Evolutionary conservation across 2,797 vertebrate species (phyloP).

Genomic region (Brachymystax lenok): DNA sequence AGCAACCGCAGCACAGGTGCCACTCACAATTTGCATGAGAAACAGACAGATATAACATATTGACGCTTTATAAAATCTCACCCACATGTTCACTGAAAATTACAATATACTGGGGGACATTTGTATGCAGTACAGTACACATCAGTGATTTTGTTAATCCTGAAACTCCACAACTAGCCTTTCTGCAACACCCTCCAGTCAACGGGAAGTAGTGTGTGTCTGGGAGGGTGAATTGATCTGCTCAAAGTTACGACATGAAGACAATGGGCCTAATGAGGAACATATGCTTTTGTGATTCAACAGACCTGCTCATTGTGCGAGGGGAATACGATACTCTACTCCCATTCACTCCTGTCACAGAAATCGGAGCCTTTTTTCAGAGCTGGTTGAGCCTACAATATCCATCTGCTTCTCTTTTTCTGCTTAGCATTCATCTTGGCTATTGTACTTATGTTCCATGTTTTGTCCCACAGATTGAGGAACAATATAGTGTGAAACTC

Average conservation of each 20-base stretch:
- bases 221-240: slow-evolving; percentile 95
- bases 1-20: slow-evolving; percentile 72
- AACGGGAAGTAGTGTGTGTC: slow-evolving; percentile 91
- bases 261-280: slow-evolving; percentile 99
- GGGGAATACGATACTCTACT: slow-evolving; percentile 91
- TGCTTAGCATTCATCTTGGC: slow-evolving; percentile 70
- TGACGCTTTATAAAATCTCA: slow-evolving; percentile 17
- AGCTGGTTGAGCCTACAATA: slow-evolving; percentile 80
- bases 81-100: slow-evolving; percentile 65
- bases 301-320: slow-evolving; percentile 96
- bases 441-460: slow-evolving; percentile 73
- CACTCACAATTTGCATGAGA: slow-evolving; percentile 76
- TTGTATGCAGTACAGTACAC: slow-evolving; percentile 41
- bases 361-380: slow-evolving; percentile 79
- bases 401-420: slow-evolving; percentile 71
- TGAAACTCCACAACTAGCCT: slow-evolving; percentile 65
- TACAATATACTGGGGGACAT: slow-evolving; percentile 49
- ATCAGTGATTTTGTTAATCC: slow-evolving; percentile 68
- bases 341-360: slow-evolving; percentile 86
- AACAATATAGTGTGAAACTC: slow-evolving; percentile 68
- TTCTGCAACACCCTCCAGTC: slow-evolving; percentile 75
- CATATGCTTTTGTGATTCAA: slow-evolving; percentile 99
- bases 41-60: slow-evolving; percentile 74
- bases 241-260: slow-evolving; percentile 93
- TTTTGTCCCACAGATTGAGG: slow-evolving; percentile 70